Evolutionary conservation across 2,113 vertebrate genomes (phyloP), one percentile per base, ranked within the genome.

Genomic region (Hymenochirus boettgeri): DNA sequence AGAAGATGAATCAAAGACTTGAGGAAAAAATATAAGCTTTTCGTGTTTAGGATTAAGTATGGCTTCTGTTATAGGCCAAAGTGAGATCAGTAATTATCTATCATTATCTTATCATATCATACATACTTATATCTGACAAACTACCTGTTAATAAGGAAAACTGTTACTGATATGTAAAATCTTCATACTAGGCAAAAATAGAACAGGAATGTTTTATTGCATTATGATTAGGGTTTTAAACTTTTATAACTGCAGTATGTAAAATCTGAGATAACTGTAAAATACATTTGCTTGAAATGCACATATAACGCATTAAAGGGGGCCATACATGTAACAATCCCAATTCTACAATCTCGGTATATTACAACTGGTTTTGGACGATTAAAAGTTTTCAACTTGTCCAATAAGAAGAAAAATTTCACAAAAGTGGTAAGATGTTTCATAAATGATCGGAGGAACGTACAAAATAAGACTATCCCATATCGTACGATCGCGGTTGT

Each of bases 101-200:
- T 17, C 18, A 61, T n/a, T n/a, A n/a, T n/a, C n/a, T n/a, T n/a
- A n/a, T n/a, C 18, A 61, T 62, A 78, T n/a, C 64, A 78, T 62
- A 26, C 75, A 31, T 13, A 64, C 66, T 33, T 31, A 58, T 2
- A 58, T 4, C 17, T 18, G 25, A 63, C 15, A 45, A 22, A 15
- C 12, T 75, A 25, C 18, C 57, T n/a, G n/a, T 42, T 13, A 7
- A 42, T 5, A 39, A 33, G 7, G 10, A 13, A 2, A 4, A 42
- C 2, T n/a, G n/a, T n/a, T n/a, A n/a, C n/a, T n/a, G n/a, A 5
- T 42, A 42, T 42, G 3, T 15, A 3, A n/a, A 17, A n/a, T 2
- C 39, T 42, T 42, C 3, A 42, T 42, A 1, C n/a, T 2, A 42
- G 3, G 5, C 13, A 42, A 42, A 42, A 2, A 1, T 5, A 42